Base-by-base conservation (phyloP, 2,797 vertebrate species). In the Neostethus bicornis region DNA sequence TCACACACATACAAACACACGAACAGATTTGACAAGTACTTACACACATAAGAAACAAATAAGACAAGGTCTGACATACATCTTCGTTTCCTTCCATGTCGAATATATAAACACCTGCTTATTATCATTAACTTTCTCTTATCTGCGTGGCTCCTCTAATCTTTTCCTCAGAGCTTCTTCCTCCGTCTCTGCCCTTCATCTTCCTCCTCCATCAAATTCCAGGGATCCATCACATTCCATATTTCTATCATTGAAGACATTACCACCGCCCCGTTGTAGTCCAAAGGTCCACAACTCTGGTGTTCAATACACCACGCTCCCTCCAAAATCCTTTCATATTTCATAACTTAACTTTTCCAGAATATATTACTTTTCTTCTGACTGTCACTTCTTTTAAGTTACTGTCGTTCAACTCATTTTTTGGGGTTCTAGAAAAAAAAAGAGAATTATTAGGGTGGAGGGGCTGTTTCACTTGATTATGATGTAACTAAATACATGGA, bases 291-390 rank as follows among this genome's bases (percentile, higher is more conserved):
- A 35, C 32, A 25, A 41, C 47, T 69, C 68, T 49, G n/a, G n/a
- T n/a, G 66, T 75, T 81, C 70, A 75, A 64, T 52, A 41, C 58
- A 48, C 51, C 39, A 43, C 70, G 70, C 59, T 54, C 54, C 35
- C 69, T 86, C 76, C 75, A 84, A 68, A 85, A 67, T 79, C 65
- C 81, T 84, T 84, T 83, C 83, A 86, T 79, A 69, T 75, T 79
- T 75, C 77, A 73, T 80, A 80, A 86, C 85, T 75, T 79, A 60
- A 46, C 70, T 75, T 39, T 62, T 80, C 69, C 71, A 81, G 51
- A 77, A 75, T 37, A 49, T 63, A 69, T 78, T 58, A 56, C 77
- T 61, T 80, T 83, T 72, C 68, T 53, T 81, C 42, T 60, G 73
- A 70, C 64, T 84, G 84, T 73, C 81, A 82, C 61, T 46, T 83